Evolutionary conservation across 2,888 invertebrate species (phyloP).

Genomic region (Hydrotaea diabolus): DNA sequence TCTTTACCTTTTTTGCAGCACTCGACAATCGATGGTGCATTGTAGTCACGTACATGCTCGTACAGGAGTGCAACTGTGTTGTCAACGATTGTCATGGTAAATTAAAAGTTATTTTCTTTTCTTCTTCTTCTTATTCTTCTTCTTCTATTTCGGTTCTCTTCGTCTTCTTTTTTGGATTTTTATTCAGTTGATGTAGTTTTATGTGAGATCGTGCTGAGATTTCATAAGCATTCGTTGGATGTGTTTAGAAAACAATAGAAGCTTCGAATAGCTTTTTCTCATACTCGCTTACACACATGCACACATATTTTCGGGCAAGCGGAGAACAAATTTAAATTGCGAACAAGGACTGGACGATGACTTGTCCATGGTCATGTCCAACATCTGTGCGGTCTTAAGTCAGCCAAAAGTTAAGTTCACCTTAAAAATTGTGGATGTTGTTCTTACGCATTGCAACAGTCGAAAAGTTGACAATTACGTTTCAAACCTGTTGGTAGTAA

Average conservation of each 20-base stretch:
- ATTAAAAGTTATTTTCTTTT: slow-evolving; percentile 62
- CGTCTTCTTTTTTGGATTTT: slow-evolving; percentile 13
- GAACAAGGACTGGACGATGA: not conserved
- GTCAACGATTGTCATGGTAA: slow-evolving; percentile 66
- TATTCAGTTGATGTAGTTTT: slow-evolving; percentile 63
- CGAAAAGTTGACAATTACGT: not conserved
- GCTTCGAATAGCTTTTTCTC: slow-evolving; percentile 30
- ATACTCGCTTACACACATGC: not conserved
- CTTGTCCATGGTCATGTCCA: not conserved
- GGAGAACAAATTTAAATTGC: not conserved
- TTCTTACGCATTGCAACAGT: not conserved
- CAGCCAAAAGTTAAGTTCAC: not conserved
- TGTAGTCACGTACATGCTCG: slow-evolving; percentile 59
- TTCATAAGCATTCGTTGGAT: slow-evolving; percentile 47
- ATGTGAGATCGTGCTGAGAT: slow-evolving; percentile 63
- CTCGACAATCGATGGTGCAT: slow-evolving; percentile 55
- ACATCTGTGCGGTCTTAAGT: not conserved
- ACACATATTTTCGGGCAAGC: not conserved
- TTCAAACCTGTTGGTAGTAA: too few relatives aligned
- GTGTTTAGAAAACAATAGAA: slow-evolving; percentile 50
- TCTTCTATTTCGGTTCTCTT: slow-evolving; percentile 16
- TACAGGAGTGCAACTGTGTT: slow-evolving; percentile 56
- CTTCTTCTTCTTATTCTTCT: not conserved
- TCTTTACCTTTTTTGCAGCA: slow-evolving; percentile 46
- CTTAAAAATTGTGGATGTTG: not conserved